A percentile compares a stretch with the other conserved stretches of the same genome.
Conservation (phyloP, 2,113 vertebrate species). For the Elachura formosa region DNA sequence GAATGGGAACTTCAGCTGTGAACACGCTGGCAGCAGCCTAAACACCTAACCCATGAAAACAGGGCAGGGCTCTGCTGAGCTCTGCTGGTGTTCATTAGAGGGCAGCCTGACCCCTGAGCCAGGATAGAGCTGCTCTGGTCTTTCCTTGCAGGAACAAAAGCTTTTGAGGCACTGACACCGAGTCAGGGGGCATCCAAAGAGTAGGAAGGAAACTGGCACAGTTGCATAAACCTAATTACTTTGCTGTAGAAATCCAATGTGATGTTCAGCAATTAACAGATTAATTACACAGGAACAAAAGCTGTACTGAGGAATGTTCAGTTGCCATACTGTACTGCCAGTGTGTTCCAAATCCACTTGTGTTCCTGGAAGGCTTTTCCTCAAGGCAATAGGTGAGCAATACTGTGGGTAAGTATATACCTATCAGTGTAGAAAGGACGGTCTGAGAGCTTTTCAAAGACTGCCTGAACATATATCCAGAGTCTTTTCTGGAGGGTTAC, state of each 20-base stretch:
- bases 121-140: neutral
- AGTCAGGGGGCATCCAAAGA: neutral
- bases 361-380: neutral
- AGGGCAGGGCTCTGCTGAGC: neutral
- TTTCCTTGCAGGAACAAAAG: neutral
- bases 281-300: neutral
- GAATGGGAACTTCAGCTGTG: neutral
- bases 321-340: neutral
- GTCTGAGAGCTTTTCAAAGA: neutral
- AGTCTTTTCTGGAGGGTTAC: slow-evolving; percentile 50
- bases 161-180: neutral
- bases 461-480: neutral
- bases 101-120: fast-evolving
- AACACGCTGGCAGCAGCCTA: neutral
- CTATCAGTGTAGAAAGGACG: neutral
- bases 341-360: neutral
- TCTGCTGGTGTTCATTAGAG: neutral
- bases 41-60: neutral
- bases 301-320: neutral
- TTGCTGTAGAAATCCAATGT: neutral
- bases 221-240: neutral
- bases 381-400: neutral
- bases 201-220: neutral
- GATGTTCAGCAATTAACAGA: neutral
- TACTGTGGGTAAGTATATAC: fast-evolving